These are phyloP conservation scores for Girardinichthys multiradiatus DNA, from an alignment of 2,113 vertebrate species.

Conservation along the genomic window DNA sequence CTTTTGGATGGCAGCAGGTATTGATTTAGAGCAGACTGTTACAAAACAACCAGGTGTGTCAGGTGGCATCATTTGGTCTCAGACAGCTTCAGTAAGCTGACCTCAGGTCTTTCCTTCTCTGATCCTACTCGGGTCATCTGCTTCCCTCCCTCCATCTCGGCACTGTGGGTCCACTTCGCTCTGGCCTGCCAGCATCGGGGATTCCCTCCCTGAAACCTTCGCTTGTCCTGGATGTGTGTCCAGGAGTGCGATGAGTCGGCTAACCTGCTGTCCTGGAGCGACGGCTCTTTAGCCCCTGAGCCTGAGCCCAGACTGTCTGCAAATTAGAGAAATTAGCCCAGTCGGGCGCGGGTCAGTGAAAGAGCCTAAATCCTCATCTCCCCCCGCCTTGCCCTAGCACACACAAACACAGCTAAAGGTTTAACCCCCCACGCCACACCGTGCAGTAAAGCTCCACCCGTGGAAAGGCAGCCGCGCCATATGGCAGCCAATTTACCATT, in stretches of 20 bases:
- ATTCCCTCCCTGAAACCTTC: conserved; percentile 37
- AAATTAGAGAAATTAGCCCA: conserved; percentile 83
- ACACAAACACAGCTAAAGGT: conserved; percentile 12
- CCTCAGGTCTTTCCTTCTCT: conserved; percentile 49
- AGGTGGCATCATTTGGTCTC: conserved; percentile 32
- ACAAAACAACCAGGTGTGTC: conserved; percentile 24
- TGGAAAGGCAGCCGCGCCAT: conserved; percentile 64
- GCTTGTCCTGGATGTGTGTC: conserved; percentile 47
- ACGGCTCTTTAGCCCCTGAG: conserved; percentile 64
- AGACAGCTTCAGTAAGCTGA: conserved; percentile 51
- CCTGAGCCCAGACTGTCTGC: conserved; percentile 79
- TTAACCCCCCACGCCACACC: conserved; percentile 54
- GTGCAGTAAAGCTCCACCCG: conserved; percentile 48
- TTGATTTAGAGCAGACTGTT: conserved; percentile 8
- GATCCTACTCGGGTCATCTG: conserved; percentile 45
- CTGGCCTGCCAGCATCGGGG: conserved; percentile 6
- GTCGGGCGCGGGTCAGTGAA: conserved; percentile 63
- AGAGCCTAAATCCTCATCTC: conserved; percentile 55
- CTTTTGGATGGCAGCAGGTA: conserved; percentile 22
- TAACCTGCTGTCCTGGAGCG: conserved; percentile 29
- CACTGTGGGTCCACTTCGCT: too few species aligned
- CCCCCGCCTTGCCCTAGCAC: conserved; percentile 12
- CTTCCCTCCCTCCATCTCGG: conserved; percentile 1
- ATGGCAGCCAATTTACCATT: conserved; percentile 75
- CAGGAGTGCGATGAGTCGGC: conserved; percentile 34